Evolutionary conservation across 2,888 invertebrate genomes (phyloP), one percentile per base, ranked within the genome.

Genomic region (Chloromyia formosa): DNA sequence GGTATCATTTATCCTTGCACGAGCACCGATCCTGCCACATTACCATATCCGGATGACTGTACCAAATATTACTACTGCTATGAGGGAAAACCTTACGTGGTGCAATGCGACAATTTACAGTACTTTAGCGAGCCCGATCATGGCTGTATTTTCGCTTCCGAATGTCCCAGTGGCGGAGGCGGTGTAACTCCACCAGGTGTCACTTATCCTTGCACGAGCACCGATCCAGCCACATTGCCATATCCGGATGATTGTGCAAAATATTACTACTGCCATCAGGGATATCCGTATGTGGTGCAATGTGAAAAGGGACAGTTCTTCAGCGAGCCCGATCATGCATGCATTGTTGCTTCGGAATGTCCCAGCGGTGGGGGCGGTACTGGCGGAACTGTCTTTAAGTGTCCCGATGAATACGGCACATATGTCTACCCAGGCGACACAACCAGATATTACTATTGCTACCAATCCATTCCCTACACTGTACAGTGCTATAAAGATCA

Each of bases 401-500:
- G 66, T 20, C 66, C 45, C 10, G 45, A 66, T 16, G 20, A 49
- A 12, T 66, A 49, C 22, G 66, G 66, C 1, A 71, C 71, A 40
- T 54, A 56, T 40, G 74, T 81, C 0, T 80, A 82, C 79, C 82
- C 83, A 0, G 77, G 74, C 1, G 81, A 83, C 75, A 84, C 84
- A 42, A 79, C 76, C 4, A 82, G 81, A 73, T 84, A 82, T 20
- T 81, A 83, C 66, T 77, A 80, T 14, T 84, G 84, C 45, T 76
- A 75, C 22, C 80, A 82, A 49, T 79, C 80, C 7, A 66, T 27
- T 3, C 78, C 79, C 1, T 75, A 73, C 23, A 76, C 81, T 49
- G 68, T 80, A 1, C 75, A 40, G 1, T 84, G 84, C 53, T 76
- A 80, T 1, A 16, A 35, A 0, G 22, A 77, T 20, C 74, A 76